Evolutionary conservation across 2,797 vertebrate genomes (phyloP).

Genomic region (Poeciliopsis gracilis): DNA sequence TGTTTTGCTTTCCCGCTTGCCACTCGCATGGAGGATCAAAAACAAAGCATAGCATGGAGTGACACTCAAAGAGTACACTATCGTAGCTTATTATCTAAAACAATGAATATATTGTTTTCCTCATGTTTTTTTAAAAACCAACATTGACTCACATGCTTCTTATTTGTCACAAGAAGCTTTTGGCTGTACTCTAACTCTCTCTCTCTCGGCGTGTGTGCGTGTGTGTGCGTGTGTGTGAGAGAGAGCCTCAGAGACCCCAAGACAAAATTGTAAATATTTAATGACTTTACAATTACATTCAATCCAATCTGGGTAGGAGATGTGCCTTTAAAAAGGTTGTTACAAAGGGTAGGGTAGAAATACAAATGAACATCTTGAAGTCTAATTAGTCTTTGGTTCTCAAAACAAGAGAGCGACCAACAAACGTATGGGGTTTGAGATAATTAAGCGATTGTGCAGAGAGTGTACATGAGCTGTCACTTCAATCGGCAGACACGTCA

Average conservation of each 20-base stretch:
- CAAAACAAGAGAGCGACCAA: conserved; percentile 80
- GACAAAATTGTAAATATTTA: conserved; percentile 74
- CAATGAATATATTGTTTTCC: conserved; percentile 69
- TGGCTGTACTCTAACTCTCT: conserved; percentile 51
- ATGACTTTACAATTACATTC: conserved; percentile 74
- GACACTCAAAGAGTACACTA: conserved; percentile 65
- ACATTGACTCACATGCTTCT: conserved; percentile 64
- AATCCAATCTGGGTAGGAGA: conserved; percentile 74
- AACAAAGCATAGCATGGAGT: conserved; percentile 68
- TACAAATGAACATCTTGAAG: conserved; percentile 44
- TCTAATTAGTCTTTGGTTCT: conserved; percentile 71
- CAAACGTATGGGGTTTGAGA: conserved; percentile 83
- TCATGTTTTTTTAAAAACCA: conserved; percentile 62
- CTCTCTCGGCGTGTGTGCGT: conserved; percentile 27
- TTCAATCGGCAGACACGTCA: conserved; percentile 82
- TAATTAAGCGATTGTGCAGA: conserved; percentile 90
- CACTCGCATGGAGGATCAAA: conserved; percentile 71
- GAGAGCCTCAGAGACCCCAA: conserved; percentile 63
- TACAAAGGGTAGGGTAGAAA: conserved; percentile 10
- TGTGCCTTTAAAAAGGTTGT: conserved; percentile 53
- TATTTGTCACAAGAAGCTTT: conserved; percentile 68
- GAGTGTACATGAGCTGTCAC: conserved; percentile 84
- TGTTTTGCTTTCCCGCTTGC: conserved; percentile 69
- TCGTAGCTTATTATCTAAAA: conserved; percentile 66
- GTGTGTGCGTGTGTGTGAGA: conserved; percentile 12